A percentile compares a stretch with the other conserved stretches of the same genome.
These are phyloP conservation scores for Chelonoidis abingdonii DNA, from an alignment of 2,113 vertebrate genomes.

Conservation along the genomic window DNA sequence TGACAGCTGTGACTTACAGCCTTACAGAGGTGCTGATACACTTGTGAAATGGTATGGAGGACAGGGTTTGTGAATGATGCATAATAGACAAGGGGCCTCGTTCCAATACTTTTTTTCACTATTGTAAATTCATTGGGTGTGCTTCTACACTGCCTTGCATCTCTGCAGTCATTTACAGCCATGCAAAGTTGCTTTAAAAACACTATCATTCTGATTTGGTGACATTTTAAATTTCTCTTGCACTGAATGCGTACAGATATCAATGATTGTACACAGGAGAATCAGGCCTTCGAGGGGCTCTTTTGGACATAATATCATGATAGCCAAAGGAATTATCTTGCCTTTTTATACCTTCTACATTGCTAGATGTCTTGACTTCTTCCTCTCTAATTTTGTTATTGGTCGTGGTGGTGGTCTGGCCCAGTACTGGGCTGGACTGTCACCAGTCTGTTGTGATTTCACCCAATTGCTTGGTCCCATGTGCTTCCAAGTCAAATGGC, in stretches of 20 bases:
- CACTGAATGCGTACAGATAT: not conserved
- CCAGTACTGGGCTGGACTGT: too few relatives aligned
- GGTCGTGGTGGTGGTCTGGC: too few relatives aligned
- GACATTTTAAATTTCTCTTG: not conserved
- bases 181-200: not conserved
- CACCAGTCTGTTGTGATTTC: too few relatives aligned
- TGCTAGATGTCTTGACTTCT: not conserved
- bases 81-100: not conserved
- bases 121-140: not conserved
- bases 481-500: too few relatives aligned
- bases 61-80: not conserved
- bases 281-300: not conserved
- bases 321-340: not conserved
- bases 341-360: not conserved
- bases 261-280: not conserved
- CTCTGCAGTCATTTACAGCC: not conserved
- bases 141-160: fast-evolving
- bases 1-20: not conserved
- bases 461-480: too few relatives aligned
- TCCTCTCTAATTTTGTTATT: not conserved
- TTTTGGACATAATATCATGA: not conserved
- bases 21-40: not conserved
- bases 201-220: fast-evolving
- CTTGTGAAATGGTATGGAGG: not conserved
- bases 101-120: not conserved